Evolutionary conservation across 1,140 invertebrate genomes (phyloP).

Genomic region (Kradibia gibbosae): DNA sequence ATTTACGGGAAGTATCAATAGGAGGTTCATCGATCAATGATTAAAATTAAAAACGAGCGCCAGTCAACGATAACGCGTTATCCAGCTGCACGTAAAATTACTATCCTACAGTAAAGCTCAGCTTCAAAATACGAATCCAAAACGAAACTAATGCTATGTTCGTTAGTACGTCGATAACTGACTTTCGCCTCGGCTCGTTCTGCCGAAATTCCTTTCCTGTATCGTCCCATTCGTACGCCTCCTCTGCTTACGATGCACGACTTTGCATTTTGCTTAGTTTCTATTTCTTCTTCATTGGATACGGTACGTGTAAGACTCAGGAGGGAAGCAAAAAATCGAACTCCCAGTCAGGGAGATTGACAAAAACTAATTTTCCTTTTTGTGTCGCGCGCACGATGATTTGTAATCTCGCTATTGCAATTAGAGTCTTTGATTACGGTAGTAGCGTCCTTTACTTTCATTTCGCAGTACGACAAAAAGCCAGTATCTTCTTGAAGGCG

Average conservation of each 20-base stretch:
- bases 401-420: slow-evolving; percentile 32
- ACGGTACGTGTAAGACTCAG: neutral
- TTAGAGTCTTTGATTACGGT: slow-evolving; percentile 39
- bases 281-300: slow-evolving; percentile 13
- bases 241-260: neutral
- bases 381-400: neutral
- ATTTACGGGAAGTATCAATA: neutral
- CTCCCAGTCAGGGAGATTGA: neutral
- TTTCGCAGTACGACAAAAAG: neutral
- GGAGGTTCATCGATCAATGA: neutral
- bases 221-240: neutral
- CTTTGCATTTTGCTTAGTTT: slow-evolving; percentile 19
- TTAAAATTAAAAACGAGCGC: neutral
- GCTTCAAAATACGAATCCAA: neutral
- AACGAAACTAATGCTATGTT: neutral
- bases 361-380: slow-evolving; percentile 29
- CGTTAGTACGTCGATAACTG: neutral
- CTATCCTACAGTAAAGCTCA: neutral
- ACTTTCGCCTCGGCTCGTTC: neutral
- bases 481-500: neutral
- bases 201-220: neutral
- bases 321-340: neutral
- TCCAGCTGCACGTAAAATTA: neutral
- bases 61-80: neutral
- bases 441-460: neutral